These are phyloP conservation scores for Aurelia sp. DNA, from an alignment of 30 jellyfish, hydroid and myxozoan species.

Conservation along the genomic window DNA sequence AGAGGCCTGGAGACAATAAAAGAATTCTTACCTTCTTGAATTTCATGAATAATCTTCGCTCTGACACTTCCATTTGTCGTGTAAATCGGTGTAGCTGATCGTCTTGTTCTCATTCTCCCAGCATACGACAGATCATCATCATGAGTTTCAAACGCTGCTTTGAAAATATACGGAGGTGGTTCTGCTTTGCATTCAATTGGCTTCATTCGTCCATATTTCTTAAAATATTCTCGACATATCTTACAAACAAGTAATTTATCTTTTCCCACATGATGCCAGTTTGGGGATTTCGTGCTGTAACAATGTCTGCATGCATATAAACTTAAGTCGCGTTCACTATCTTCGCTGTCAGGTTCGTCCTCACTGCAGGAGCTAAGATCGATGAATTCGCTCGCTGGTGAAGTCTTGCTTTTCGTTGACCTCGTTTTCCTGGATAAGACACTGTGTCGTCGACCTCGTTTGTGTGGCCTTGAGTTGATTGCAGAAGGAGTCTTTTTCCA, in stretches of 20 bases:
- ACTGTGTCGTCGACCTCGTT: slow-evolving; percentile 97
- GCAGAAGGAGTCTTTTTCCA: slow-evolving; percentile 99
- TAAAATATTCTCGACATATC: slow-evolving; percentile 86
- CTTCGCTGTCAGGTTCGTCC: slow-evolving; percentile 96
- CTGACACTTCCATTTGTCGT: slow-evolving; percentile 77
- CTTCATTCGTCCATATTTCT: slow-evolving; percentile 94
- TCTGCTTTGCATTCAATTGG: slow-evolving; percentile 87
- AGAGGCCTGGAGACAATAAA: no score
- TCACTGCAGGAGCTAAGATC: slow-evolving; percentile 98
- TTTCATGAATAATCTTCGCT: slow-evolving; percentile 80
- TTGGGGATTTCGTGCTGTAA: slow-evolving; percentile 90
- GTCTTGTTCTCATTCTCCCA: slow-evolving; percentile 96
- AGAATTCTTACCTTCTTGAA: slow-evolving; percentile 63
- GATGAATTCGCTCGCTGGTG: slow-evolving; percentile 89
- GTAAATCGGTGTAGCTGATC: slow-evolving; percentile 96
- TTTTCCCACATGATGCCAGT: slow-evolving; percentile 99
- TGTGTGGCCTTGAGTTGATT: slow-evolving; percentile 94
- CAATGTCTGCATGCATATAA: slow-evolving; percentile 98
- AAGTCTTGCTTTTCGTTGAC: slow-evolving; percentile 90
- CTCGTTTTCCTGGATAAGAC: slow-evolving; percentile 94
- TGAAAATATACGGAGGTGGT: slow-evolving; percentile 95
- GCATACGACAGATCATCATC: slow-evolving; percentile 78
- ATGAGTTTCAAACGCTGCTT: slow-evolving; percentile 93
- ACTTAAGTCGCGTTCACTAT: slow-evolving; percentile 94
- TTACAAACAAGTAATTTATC: slow-evolving; percentile 84